A percentile compares a stretch with the other conserved stretches of the same genome.
These are phyloP conservation scores for Onychostruthus taczanowskii DNA, from an alignment of 2,113 vertebrate genomes.

Conservation along the genomic window DNA sequence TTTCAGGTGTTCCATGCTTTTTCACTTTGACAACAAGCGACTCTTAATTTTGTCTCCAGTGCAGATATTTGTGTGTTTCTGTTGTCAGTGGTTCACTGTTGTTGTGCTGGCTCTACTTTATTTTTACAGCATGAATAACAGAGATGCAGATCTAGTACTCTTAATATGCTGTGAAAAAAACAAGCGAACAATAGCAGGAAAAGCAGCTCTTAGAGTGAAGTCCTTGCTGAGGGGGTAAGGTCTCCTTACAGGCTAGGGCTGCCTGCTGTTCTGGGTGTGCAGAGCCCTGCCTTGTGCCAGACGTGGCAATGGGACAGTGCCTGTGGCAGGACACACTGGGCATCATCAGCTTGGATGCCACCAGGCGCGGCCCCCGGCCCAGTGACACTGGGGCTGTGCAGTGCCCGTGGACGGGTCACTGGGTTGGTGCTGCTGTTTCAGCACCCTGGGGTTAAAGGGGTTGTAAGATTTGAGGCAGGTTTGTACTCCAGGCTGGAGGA, in stretches of 20 bases:
- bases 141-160: background rate
- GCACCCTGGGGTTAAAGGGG: too few species aligned
- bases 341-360: background rate
- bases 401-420: accelerated
- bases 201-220: accelerated
- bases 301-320: accelerated
- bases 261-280: background rate
- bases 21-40: background rate
- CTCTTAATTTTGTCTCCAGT: background rate
- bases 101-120: background rate
- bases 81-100: background rate
- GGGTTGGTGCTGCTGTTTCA: background rate
- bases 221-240: background rate
- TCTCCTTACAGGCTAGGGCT: background rate
- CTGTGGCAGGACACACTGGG: background rate
- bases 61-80: background rate
- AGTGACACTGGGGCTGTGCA: background rate
- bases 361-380: background rate
- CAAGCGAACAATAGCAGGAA: background rate
- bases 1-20: background rate
- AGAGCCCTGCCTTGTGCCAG: background rate
- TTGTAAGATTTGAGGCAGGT: background rate
- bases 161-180: background rate
- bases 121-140: background rate
- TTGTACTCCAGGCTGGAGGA: background rate